Percentiles rank a stretch among this genome's conserved stretches.
Evolutionary conservation across 2,797 vertebrate species (phyloP).

Genomic region (Rhinatrema bivittatum): DNA sequence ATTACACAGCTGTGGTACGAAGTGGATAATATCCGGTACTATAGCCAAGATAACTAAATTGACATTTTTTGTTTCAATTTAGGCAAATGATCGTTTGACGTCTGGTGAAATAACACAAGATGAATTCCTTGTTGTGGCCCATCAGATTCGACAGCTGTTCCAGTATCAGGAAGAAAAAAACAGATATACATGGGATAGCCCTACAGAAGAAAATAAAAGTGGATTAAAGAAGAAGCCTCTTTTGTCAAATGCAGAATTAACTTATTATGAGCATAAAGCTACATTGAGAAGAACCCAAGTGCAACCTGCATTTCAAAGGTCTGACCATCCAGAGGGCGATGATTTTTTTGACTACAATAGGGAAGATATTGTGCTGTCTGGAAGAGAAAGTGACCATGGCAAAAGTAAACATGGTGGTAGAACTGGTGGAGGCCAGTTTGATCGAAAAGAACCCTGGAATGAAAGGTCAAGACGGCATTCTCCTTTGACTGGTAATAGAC

Average conservation of each 20-base stretch:
- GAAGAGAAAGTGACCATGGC: slow-evolving; percentile 59
- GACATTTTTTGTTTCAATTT: slow-evolving; percentile 14
- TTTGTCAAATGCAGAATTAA: slow-evolving; percentile 75
- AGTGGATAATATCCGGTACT: too few species aligned
- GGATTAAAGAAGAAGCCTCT: slow-evolving; percentile 69
- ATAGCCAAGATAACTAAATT: slow-evolving; percentile 21
- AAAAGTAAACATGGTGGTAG: slow-evolving; percentile 52
- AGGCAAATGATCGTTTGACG: slow-evolving; percentile 82
- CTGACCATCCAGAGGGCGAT: slow-evolving; percentile 56
- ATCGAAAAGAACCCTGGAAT: slow-evolving; percentile 56
- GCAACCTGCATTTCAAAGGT: slow-evolving; percentile 63
- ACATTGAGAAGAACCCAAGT: slow-evolving; percentile 90
- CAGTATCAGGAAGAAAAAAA: slow-evolving; percentile 95
- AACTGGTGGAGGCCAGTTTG: slow-evolving; percentile 49
- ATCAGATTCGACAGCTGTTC: slow-evolving; percentile 90
- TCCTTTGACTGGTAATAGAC: slow-evolving; percentile 56
- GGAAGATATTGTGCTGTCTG: slow-evolving; percentile 57
- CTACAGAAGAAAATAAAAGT: slow-evolving; percentile 59
- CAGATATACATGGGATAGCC: slow-evolving; percentile 72
- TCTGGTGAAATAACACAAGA: slow-evolving; percentile 89
- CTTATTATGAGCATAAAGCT: slow-evolving; percentile 91
- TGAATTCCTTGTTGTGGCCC: slow-evolving; percentile 86
- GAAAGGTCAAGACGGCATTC: slow-evolving; percentile 60
- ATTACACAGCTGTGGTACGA: too few species aligned
- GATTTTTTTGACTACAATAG: slow-evolving; percentile 62